Base-by-base conservation (phyloP, 2,888 invertebrate species). In the Acronicta alni region DNA sequence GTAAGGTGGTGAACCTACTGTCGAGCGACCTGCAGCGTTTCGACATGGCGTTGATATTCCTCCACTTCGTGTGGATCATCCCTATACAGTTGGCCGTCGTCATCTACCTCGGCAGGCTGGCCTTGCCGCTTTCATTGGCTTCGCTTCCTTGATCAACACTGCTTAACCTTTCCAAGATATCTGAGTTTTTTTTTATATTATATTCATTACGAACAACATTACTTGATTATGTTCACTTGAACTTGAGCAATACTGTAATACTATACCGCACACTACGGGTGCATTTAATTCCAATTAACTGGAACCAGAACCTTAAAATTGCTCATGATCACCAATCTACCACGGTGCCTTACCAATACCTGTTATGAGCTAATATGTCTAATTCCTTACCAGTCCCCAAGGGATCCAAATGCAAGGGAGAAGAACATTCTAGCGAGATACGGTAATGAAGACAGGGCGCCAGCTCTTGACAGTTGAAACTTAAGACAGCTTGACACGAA, bases 11-110 rank as follows among this genome's bases (percentile, higher is more conserved):
- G 14, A 98, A 98, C 89, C 89, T 98, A 23, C 93, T 98, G 49
- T 97, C 98, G 16, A 98, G 98, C 83, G 98, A 99, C 82, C 96
- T 98, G 46, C 97, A 96, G 83, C 95, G 98, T 30, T 98, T 98
- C 81, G 98, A 98, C 84, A 81, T 96, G 86, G 96, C 97, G 2
- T 95, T 97, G 37, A 89, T 96, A 32, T 97, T 97, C 82, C 85
- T 98, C 6, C 97, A 98, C 86, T 97, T 96, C 82, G 88, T 97
- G 69, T 97, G 98, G 97, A 95, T 97, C n/a, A 97, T 97, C 18
- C 98, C 98, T 0, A 64, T 95, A 9, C 94, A 96, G 30, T 79
- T 96, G 6, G 73, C 96, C 0, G 96, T 97, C 23, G 96, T 97
- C 3, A 95, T 96, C 39, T 96, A 95, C 70, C 95, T 98, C 61